These are phyloP conservation scores for Tamandua tetradactyla DNA, from an alignment of 2,797 vertebrate species.

Conservation along the genomic window DNA sequence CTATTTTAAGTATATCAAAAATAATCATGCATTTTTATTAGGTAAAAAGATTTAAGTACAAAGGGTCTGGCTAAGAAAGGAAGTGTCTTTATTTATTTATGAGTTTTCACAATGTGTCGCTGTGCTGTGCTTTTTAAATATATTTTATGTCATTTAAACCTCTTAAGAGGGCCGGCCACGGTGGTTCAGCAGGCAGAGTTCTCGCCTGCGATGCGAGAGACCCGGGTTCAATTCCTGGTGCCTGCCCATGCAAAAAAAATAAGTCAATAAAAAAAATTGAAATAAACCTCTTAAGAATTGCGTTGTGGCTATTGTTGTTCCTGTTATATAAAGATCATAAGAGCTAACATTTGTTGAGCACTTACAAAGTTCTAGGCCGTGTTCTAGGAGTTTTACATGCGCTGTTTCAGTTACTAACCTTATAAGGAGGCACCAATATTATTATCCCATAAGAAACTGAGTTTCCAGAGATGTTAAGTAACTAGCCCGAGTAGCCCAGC, in stretches of 20 bases:
- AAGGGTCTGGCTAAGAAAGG: not conserved
- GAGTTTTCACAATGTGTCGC: not conserved
- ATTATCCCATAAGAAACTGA: not conserved
- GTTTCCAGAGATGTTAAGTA: not conserved
- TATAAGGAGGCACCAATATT: not conserved
- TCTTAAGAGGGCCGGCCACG: too few relatives aligned
- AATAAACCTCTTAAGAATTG: not conserved
- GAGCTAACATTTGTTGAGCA: not conserved
- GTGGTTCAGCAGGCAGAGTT: too few relatives aligned
- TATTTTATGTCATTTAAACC: not conserved
- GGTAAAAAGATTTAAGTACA: not conserved
- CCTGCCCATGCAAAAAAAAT: too few relatives aligned
- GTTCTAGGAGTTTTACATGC: not conserved
- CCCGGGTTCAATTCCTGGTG: too few relatives aligned
- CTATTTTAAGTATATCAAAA: slow-evolving; percentile 26
- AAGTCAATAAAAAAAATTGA: too few relatives aligned
- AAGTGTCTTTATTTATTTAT: not conserved
- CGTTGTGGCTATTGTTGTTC: not conserved
- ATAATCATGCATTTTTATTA: not conserved
- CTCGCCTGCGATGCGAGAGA: too few relatives aligned
- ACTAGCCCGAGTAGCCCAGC: not conserved
- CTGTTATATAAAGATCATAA: not conserved
- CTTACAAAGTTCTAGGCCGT: not conserved
- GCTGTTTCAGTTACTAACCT: not conserved
- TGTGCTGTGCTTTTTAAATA: not conserved